Evolutionary conservation across 1,140 invertebrate genomes (phyloP).

Genomic region (Ips nitidus): DNA sequence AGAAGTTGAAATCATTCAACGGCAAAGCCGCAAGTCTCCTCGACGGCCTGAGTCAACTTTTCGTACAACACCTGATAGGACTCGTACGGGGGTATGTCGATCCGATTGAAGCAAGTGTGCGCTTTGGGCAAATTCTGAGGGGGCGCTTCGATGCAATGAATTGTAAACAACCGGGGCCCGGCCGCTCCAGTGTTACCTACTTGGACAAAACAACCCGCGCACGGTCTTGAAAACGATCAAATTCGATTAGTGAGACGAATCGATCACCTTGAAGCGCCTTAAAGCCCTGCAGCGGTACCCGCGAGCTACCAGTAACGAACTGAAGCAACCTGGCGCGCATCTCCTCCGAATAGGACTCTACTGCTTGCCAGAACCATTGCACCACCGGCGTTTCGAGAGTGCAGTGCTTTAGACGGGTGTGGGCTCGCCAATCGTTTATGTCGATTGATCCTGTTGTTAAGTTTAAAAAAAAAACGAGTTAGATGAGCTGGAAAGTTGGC

Average conservation of each 20-base stretch:
- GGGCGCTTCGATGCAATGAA: constrained; percentile 88
- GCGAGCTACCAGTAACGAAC: constrained; percentile 95
- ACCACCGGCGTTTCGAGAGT: constrained; percentile 83
- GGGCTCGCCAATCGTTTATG: constrained; percentile 89
- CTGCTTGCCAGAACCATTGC: constrained; percentile 94
- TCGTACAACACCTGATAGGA: constrained; percentile 88
- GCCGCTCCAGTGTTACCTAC: constrained; percentile 83
- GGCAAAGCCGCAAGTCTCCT: constrained; percentile 98
- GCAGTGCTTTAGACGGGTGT: constrained; percentile 91
- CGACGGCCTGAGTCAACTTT: constrained; percentile 95
- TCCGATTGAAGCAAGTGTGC: constrained; percentile 97
- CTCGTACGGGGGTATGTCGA: constrained; percentile 95
- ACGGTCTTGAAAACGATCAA: not conserved
- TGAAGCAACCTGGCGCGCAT: constrained; percentile 92
- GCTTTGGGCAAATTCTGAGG: constrained; percentile 95
- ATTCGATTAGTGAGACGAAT: no score
- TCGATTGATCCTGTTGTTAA: constrained; percentile 76
- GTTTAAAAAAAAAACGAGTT: constrained; percentile 2
- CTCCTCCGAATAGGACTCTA: constrained; percentile 91
- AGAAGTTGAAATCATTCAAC: constrained; percentile 72
- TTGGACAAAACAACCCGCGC: not conserved
- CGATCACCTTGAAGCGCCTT: constrained; percentile 82
- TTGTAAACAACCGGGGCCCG: constrained; percentile 91
- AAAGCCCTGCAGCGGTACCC: constrained; percentile 94
- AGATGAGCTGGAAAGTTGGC: not conserved